Evolutionary conservation across 2,888 invertebrate genomes (phyloP), one percentile per base, ranked within the genome.

Genomic region (Thyatira batis): DNA sequence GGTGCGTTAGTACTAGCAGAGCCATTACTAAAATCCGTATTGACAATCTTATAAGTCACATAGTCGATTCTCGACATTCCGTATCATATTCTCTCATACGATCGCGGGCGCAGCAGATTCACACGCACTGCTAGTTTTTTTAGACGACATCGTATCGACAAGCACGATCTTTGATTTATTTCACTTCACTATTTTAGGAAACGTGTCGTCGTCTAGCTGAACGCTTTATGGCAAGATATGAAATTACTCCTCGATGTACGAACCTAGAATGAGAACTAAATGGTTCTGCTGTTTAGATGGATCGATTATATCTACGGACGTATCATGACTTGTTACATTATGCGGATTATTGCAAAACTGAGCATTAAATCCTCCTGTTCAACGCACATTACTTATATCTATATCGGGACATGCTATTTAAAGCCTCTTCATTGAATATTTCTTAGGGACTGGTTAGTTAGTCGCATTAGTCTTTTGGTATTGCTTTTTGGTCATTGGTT

Each of bases 131-230:
- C 71, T 63, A 58, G 62, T 65, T 85, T 89, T 90, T 89, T 89
- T 82, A 79, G 76, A 72, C 68, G 61, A 55, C 65, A 65, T 65
- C 67, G 71, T 85, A 89, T 85, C 87, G 85, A 86, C 78, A 81
- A 76, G 72, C 71, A 77, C 71, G 75, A 83, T 86, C 86, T 81
- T 76, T 86, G 89, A 92, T 90, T 87, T 90, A 90, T 89, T 88
- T 89, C 86, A 85, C 83, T 89, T 83, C 86, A 85, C 91, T 91
- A 83, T 88, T 91, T 92, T 91, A 92, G 91, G 91, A 87, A 89
- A 85, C 85, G 71, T 71, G 89, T 82, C 48, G 48, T 27, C 25
- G 20, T 17, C 83, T 82, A 84, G 83, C 65, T 82, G 71, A 72
- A 76, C 79, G 78, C 80, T 80, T 79, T 90, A 89, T 80, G 84